Conservation (phyloP, 2,113 vertebrate species). For the Elaphurus davidianus region DNA sequence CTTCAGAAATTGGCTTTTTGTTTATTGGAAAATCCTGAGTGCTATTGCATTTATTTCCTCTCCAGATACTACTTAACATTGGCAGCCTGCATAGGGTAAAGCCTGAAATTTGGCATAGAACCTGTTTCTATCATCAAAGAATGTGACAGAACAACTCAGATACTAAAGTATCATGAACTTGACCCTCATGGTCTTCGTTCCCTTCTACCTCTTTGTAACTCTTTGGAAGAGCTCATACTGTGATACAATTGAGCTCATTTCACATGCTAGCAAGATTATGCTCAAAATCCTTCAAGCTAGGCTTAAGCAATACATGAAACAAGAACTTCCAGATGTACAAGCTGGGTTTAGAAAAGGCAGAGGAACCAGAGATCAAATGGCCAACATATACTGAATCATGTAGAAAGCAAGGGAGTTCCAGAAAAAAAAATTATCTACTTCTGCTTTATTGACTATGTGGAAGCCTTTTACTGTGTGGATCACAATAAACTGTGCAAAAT, state of each 20-base stretch:
- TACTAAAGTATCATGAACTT: not conserved
- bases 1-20: not conserved
- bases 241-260: not conserved
- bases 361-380: not conserved
- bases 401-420: not conserved
- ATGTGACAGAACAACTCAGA: no score
- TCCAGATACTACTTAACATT: not conserved
- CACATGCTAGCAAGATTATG: not conserved
- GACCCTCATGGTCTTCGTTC: not conserved
- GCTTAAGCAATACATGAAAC: not conserved
- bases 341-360: not conserved
- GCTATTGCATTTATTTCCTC: not conserved
- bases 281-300: not conserved
- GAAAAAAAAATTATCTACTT: not conserved
- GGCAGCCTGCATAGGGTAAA: not conserved
- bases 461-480: not conserved
- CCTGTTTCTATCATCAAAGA: not conserved
- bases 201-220: not conserved
- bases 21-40: not conserved
- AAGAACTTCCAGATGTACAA: not conserved
- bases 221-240: not conserved
- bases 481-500: not conserved
- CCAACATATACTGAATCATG: not conserved
- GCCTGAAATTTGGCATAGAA: not conserved
- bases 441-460: not conserved